Conservation (phyloP, 1,140 invertebrate species). For the Danaus melanippus region DNA sequence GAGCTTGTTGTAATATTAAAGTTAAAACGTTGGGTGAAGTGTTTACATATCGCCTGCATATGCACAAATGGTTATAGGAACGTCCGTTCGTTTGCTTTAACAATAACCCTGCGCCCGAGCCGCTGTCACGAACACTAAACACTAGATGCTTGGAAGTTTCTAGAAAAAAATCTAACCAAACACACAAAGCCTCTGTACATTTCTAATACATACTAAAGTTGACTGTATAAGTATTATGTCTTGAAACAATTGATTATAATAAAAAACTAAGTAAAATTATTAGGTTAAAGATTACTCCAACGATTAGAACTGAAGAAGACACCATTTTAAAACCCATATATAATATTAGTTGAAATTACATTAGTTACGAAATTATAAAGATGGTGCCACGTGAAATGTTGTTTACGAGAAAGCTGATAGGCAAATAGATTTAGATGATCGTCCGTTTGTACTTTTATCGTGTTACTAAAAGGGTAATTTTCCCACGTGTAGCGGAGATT, state of each 20-base stretch:
- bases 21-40: constrained; percentile 20
- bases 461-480: constrained; percentile 33
- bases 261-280: too few relatives aligned
- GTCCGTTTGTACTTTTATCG: constrained; percentile 42
- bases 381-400: constrained; percentile 11
- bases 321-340: background rate
- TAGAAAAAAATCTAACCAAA: constrained; percentile 20
- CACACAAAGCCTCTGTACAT: too few relatives aligned
- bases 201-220: too few relatives aligned
- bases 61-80: constrained; percentile 56
- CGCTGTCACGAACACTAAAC: constrained; percentile 64
- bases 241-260: too few relatives aligned
- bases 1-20: constrained; percentile 11
- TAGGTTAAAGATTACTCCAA: too few relatives aligned
- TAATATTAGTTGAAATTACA: background rate
- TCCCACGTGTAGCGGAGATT: constrained; percentile 43
- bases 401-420: constrained; percentile 36
- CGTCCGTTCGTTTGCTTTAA: constrained; percentile 61
- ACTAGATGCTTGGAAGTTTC: constrained; percentile 24
- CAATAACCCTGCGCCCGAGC: constrained; percentile 57
- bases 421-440: constrained; percentile 37
- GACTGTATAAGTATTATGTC: too few relatives aligned
- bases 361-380: constrained; percentile 9
- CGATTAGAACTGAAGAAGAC: too few relatives aligned
- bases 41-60: constrained; percentile 60